Percentiles rank a stretch among this genome's conserved stretches.
Conservation (phyloP, 1,140 invertebrate species). For the Caenorhabditis briggsae region DNA sequence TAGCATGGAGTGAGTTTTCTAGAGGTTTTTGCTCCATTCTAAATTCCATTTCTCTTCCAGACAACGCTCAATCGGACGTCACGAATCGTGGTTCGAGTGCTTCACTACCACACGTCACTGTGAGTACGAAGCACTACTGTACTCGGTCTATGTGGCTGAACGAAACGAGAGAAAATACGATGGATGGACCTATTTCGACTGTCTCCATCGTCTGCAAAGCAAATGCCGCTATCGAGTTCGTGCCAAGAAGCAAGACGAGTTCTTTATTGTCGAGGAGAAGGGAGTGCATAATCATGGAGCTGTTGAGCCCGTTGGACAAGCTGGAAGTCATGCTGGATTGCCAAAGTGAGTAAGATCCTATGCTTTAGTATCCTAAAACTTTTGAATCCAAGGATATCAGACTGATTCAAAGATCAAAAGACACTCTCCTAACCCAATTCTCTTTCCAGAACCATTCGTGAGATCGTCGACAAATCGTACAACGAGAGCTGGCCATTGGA, state of each 20-base stretch:
- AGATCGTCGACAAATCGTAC: constrained; percentile 61
- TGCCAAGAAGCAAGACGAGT: constrained; percentile 52
- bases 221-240: constrained; percentile 61
- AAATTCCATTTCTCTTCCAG: neutral
- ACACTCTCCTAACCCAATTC: no score
- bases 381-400: neutral
- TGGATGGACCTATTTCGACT: constrained; percentile 58
- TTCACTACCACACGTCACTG: constrained; percentile 31
- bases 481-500: constrained; percentile 36
- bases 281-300: constrained; percentile 60
- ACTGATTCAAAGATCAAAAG: no score
- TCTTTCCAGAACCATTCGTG: constrained; percentile 46
- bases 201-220: constrained; percentile 56
- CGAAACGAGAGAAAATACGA: constrained; percentile 56
- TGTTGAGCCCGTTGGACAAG: constrained; percentile 56
- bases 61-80: constrained; percentile 2
- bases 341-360: constrained; percentile 56
- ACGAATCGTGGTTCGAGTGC: constrained; percentile 55
- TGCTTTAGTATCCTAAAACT: neutral
- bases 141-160: constrained; percentile 52
- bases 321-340: constrained; percentile 62
- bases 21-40: no score
- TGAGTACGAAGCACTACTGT: constrained; percentile 59
- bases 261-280: constrained; percentile 62
- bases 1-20: constrained; percentile 17